phyloP scores from a whole-genome alignment of 2,113 vertebrate species.

The Paramisgurnus dabryanus region DNA sequence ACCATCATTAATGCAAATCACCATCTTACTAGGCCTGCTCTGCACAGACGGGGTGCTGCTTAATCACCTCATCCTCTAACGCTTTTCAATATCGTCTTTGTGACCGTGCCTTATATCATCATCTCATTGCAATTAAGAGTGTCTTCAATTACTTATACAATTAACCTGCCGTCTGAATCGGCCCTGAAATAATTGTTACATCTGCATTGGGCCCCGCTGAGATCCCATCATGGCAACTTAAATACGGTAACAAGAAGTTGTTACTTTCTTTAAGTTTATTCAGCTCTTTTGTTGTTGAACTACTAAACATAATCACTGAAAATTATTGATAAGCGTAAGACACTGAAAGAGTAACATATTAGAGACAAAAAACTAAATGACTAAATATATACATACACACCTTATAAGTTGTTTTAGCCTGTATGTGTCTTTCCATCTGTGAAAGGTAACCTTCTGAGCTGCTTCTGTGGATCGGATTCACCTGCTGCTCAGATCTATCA shows the following conservation, averaged over 20 bases:
- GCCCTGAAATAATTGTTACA: constrained; percentile 49
- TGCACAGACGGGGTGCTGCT: constrained; percentile 58
- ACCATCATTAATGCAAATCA: constrained; percentile 71
- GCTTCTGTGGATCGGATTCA: constrained; percentile 54
- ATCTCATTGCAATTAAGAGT: constrained; percentile 73
- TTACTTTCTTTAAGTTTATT: background rate
- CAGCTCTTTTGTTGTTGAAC: background rate
- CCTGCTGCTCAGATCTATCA: constrained; percentile 37
- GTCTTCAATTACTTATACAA: constrained; percentile 72
- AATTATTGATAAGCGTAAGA: background rate
- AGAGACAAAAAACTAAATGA: constrained; percentile 7
- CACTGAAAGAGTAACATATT: constrained; percentile 10
- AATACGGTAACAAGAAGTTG: background rate
- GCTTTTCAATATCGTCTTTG: constrained; percentile 67
- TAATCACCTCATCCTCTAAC: constrained; percentile 71
- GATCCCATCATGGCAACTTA: constrained; percentile 39
- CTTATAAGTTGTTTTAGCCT: constrained; percentile 70
- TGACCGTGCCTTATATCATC: constrained; percentile 63
- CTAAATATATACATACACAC: constrained; percentile 63
- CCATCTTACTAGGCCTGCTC: constrained; percentile 65
- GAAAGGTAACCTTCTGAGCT: constrained; percentile 74
- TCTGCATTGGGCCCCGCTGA: constrained; percentile 16
- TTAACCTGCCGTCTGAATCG: constrained; percentile 70
- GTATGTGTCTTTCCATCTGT: constrained; percentile 72
- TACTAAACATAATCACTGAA: background rate